A percentile compares a stretch with the other conserved stretches of the same genome.
These are phyloP conservation scores for Cyanoderma ruficeps DNA, from an alignment of 2,113 vertebrate genomes.

Conservation along the genomic window DNA sequence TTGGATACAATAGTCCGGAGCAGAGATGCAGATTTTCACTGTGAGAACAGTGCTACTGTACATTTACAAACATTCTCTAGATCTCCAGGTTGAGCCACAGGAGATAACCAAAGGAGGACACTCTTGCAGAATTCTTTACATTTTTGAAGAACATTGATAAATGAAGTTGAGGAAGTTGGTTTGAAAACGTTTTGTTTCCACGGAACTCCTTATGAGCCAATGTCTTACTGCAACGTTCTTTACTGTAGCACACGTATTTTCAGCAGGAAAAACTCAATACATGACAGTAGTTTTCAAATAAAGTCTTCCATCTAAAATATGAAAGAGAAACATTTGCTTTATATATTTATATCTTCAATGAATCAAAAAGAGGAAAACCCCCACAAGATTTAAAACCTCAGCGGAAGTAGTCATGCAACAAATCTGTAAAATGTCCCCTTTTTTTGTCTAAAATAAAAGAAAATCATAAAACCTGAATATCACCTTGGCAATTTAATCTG, in stretches of 20 bases:
- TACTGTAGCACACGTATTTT: conserved; percentile 70
- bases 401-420: neutral
- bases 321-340: conserved; percentile 72
- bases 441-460: neutral
- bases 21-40: conserved; percentile 71
- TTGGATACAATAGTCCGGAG: conserved; percentile 71
- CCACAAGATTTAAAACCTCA: neutral
- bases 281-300: conserved; percentile 99
- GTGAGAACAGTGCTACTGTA: conserved; percentile 76
- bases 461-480: neutral
- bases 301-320: conserved; percentile 95
- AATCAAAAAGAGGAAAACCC: neutral
- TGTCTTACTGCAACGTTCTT: conserved; percentile 71
- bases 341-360: neutral
- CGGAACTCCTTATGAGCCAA: conserved; percentile 65
- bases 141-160: conserved; percentile 73
- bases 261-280: conserved; percentile 87
- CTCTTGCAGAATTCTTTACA: conserved; percentile 72
- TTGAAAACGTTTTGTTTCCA: conserved; percentile 71
- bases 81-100: conserved; percentile 67
- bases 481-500: neutral
- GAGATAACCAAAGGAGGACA: conserved; percentile 68
- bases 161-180: conserved; percentile 73
- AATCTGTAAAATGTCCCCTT: neutral
- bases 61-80: conserved; percentile 83